Percentiles rank a stretch among this genome's conserved stretches.
Evolutionary conservation across 2,888 invertebrate genomes (phyloP).

Genomic region (Eupithecia dodoneata): DNA sequence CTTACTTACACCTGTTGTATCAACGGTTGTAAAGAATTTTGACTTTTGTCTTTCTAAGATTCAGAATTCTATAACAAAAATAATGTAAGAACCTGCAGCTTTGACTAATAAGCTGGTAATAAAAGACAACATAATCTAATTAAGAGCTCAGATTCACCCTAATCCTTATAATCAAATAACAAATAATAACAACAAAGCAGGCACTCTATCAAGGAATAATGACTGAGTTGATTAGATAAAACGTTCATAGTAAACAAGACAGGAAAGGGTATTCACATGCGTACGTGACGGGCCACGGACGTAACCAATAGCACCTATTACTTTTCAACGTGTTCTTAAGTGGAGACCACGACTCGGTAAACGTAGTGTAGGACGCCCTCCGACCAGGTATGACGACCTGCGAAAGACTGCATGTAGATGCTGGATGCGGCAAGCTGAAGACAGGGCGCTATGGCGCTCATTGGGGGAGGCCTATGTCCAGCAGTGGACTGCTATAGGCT

Average conservation of each 20-base stretch:
- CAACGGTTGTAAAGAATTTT: too few relatives aligned
- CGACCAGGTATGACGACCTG: too few relatives aligned
- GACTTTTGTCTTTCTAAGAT: too few relatives aligned
- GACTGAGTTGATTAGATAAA: conserved; percentile 77
- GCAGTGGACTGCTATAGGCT: too few relatives aligned
- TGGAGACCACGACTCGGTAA: too few relatives aligned
- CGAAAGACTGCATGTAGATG: too few relatives aligned
- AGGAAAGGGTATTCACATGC: conserved; percentile 28
- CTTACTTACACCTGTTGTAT: too few relatives aligned
- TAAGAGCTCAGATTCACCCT: conserved; percentile 39
- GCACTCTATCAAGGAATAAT: conserved; percentile 73
- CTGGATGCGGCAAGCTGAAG: too few relatives aligned
- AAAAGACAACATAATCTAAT: conserved; percentile 29
- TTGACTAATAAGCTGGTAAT: conserved; percentile 3
- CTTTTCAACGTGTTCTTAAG: too few relatives aligned
- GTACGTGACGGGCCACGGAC: conserved; percentile 14
- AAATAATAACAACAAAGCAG: conserved; percentile 67
- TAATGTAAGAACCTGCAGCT: not conserved
- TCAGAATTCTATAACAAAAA: not conserved
- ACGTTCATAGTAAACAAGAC: conserved; percentile 67
- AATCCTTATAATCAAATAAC: conserved; percentile 62
- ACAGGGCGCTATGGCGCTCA: too few relatives aligned
- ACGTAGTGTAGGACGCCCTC: too few relatives aligned
- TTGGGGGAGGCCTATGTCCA: too few relatives aligned
- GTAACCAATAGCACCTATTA: not conserved